Conservation (phyloP, 1,140 invertebrate genomes). For the Ceratosolen solmsi region DNA sequence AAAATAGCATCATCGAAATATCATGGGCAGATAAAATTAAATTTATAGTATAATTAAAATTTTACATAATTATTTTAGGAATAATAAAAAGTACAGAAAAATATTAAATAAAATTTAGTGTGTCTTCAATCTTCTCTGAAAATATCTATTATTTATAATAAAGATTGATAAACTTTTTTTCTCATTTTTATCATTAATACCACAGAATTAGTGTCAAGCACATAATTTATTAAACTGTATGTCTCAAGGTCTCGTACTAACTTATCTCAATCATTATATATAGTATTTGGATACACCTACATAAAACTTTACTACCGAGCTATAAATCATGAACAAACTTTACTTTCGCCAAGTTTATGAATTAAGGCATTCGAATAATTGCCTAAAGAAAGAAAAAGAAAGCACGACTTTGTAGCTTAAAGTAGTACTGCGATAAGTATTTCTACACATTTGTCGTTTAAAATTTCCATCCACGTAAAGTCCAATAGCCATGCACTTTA, state of each 20-base stretch:
- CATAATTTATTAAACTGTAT: neutral
- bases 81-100: no score
- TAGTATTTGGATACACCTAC: neutral
- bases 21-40: no score
- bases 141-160: no score
- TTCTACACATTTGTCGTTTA: neutral
- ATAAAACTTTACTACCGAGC: neutral
- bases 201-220: neutral
- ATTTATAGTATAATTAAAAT: no score
- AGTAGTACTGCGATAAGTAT: neutral
- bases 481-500: slow-evolving; percentile 46
- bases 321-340: neutral
- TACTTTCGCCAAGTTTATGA: neutral
- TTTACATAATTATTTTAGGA: no score
- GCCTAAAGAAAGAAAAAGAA: neutral
- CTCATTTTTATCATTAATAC: neutral
- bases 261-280: neutral
- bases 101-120: no score
- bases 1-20: no score
- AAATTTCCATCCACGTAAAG: neutral
- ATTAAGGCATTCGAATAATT: neutral
- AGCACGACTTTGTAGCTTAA: neutral
- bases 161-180: neutral
- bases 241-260: neutral
- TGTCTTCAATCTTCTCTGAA: no score